Evolutionary conservation across 2,797 vertebrate genomes (phyloP).

Genomic region (Pseudocheirus occidentalis): DNA sequence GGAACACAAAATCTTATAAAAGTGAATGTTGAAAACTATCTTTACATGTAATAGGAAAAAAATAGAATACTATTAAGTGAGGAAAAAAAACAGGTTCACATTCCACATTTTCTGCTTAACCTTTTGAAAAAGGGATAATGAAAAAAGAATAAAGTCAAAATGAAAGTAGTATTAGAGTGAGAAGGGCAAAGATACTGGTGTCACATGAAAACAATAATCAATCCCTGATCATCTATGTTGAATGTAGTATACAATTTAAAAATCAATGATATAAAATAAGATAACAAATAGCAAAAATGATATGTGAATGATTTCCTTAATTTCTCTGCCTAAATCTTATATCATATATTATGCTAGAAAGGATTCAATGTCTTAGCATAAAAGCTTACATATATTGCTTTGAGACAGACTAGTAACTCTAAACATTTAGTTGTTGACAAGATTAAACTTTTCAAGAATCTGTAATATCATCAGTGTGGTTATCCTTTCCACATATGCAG

Average conservation of each 20-base stretch:
- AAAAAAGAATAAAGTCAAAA: not conserved
- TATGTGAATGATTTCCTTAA: slow-evolving; percentile 35
- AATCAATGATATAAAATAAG: slow-evolving; percentile 2
- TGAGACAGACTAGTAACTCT: slow-evolving; percentile 24
- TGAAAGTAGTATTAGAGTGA: not conserved
- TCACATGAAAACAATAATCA: not conserved
- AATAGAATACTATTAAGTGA: no score
- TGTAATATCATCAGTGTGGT: not conserved
- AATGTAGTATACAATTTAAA: slow-evolving; percentile 27
- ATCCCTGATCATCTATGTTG: not conserved
- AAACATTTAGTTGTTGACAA: not conserved
- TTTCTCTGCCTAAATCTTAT: slow-evolving; percentile 14
- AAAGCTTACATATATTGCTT: slow-evolving; percentile 6
- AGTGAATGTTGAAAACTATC: no score
- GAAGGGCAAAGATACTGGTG: not conserved
- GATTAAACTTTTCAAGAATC: not conserved
- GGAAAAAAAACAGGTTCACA: not conserved
- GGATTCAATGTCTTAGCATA: not conserved
- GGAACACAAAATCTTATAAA: no score
- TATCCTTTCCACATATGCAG: not conserved
- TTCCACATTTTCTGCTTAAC: slow-evolving; percentile 1
- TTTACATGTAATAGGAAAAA: no score
- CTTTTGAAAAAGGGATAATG: slow-evolving; percentile 10
- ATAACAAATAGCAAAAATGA: slow-evolving; percentile 25
- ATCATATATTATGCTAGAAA: slow-evolving; percentile 8